A percentile compares a stretch with the other conserved stretches of the same genome.
Conservation (phyloP, 2,888 invertebrate genomes). For the Meiosimyza decipiens region DNA sequence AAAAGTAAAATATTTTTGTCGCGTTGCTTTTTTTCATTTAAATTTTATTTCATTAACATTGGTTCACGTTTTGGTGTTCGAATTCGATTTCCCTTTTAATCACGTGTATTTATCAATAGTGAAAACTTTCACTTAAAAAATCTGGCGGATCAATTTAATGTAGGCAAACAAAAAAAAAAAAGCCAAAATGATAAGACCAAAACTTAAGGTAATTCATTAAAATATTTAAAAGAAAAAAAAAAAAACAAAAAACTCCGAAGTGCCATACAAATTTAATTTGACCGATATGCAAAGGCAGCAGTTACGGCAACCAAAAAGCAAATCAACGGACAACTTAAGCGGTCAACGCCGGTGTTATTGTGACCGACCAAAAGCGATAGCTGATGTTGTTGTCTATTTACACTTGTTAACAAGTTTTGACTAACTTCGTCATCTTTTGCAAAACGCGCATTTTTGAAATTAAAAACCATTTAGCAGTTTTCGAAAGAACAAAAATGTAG, state of each 20-base stretch:
- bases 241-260: neutral
- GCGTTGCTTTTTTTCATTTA: too few relatives aligned
- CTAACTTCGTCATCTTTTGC: too few relatives aligned
- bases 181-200: neutral
- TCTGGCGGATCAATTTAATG: slow-evolving; percentile 2
- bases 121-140: slow-evolving; percentile 28
- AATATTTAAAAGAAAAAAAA: neutral
- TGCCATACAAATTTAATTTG: slow-evolving; percentile 17
- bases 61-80: neutral
- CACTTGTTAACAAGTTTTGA: too few relatives aligned
- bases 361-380: neutral
- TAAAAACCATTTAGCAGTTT: too few relatives aligned
- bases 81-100: slow-evolving; percentile 19
- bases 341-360: neutral
- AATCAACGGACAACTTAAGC: neutral
- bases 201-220: neutral
- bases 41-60: too few relatives aligned
- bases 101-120: slow-evolving; percentile 14
- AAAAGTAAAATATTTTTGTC: too few relatives aligned
- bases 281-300: slow-evolving; percentile 1
- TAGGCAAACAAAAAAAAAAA: neutral
- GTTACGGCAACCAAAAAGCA: neutral
- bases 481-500: too few relatives aligned
- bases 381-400: neutral
- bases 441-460: too few relatives aligned